These are phyloP conservation scores for Rachycentron canadum DNA, from an alignment of 2,797 vertebrate genomes.

Conservation along the genomic window DNA sequence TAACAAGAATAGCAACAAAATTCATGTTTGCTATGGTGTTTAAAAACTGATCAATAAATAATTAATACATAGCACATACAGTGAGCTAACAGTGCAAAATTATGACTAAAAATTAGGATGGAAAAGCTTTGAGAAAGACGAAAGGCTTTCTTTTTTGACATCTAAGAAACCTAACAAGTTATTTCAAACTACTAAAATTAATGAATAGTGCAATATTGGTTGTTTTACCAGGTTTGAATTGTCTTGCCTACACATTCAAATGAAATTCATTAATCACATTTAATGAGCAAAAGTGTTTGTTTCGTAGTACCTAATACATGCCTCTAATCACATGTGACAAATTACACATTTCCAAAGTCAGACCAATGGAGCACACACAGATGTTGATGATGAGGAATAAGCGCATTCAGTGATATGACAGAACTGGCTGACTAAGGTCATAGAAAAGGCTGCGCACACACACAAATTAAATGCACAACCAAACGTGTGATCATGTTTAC, in stretches of 20 bases:
- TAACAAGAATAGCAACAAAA: neutral
- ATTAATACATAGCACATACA: neutral
- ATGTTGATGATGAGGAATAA: slow-evolving; percentile 8
- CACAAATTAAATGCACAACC: slow-evolving; percentile 31
- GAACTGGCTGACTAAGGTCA: neutral
- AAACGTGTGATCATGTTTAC: slow-evolving; percentile 48
- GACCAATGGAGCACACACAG: neutral
- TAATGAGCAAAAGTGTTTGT: neutral
- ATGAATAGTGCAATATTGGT: neutral
- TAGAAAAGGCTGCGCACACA: slow-evolving; percentile 19
- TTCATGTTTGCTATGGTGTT: neutral
- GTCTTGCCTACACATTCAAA: neutral
- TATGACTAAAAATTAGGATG: neutral
- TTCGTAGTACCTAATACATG: neutral
- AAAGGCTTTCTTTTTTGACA: neutral
- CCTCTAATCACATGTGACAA: slow-evolving; percentile 9
- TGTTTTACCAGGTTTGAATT: neutral
- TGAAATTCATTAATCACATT: neutral
- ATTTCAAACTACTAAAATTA: neutral
- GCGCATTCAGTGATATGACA: slow-evolving; percentile 8
- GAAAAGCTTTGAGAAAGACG: slow-evolving; percentile 7
- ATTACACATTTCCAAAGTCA: slow-evolving; percentile 2
- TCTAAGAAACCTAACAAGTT: neutral
- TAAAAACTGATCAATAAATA: neutral
- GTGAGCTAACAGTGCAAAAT: neutral